Percentiles rank a stretch among this genome's conserved stretches.
Conservation (phyloP, 2,113 vertebrate genomes). For the Narcine bancroftii region DNA sequence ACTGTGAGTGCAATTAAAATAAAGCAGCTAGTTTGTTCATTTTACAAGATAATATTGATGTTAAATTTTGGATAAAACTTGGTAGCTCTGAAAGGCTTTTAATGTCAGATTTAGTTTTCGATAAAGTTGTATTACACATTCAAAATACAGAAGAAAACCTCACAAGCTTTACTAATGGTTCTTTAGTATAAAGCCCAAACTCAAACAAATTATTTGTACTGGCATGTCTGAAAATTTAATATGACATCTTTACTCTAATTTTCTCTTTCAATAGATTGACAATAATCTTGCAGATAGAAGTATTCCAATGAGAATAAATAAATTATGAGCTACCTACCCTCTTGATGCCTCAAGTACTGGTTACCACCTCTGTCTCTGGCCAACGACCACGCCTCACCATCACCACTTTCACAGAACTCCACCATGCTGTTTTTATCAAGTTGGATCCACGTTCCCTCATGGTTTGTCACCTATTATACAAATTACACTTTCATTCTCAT, state of each 20-base stretch:
- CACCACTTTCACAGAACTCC: constrained; percentile 98
- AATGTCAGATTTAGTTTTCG: neutral
- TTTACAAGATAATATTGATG: neutral
- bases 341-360: constrained; percentile 92
- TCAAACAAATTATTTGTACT: neutral
- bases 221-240: neutral
- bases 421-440: constrained; percentile 99
- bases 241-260: neutral
- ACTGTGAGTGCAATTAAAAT: neutral
- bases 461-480: constrained; percentile 87
- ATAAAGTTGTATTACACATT: too few relatives aligned
- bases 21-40: too few relatives aligned
- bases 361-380: constrained; percentile 92
- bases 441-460: constrained; percentile 94
- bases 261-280: neutral
- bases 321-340: constrained; percentile 65
- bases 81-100: neutral
- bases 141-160: neutral
- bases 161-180: neutral
- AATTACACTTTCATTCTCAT: constrained; percentile 49
- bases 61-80: neutral
- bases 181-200: neutral
- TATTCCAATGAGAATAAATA: neutral
- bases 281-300: neutral
- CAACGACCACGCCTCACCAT: constrained; percentile 96